phyloP scores from a whole-genome alignment of 2,797 vertebrate genomes.

The Aselliscus stoliczkanus region DNA sequence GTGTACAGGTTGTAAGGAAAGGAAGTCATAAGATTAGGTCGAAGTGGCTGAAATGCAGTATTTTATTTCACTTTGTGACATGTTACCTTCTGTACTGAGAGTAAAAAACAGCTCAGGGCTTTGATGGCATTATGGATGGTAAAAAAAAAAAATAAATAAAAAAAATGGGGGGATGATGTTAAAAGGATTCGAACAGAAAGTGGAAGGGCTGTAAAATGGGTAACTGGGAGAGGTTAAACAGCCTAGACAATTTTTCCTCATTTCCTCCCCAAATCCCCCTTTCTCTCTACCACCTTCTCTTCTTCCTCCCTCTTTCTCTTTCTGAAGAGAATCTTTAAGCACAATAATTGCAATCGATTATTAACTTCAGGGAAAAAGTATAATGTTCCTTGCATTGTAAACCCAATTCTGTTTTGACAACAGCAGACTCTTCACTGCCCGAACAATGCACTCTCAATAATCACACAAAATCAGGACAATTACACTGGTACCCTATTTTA shows the following conservation, averaged over 20 bases:
- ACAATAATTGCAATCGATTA: conserved; percentile 3
- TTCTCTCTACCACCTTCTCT: neutral
- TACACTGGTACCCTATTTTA: neutral
- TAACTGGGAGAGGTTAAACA: neutral
- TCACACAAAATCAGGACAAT: conserved; percentile 48
- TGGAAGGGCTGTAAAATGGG: neutral
- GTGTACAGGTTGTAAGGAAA: neutral
- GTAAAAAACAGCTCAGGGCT: neutral
- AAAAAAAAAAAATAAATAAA: neutral
- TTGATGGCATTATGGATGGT: neutral
- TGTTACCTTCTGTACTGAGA: neutral
- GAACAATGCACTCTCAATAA: conserved; percentile 45
- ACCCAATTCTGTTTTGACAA: conserved; percentile 64
- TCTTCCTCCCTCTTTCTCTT: neutral
- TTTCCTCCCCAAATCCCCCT: neutral
- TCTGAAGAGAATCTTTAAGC: neutral
- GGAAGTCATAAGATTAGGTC: neutral
- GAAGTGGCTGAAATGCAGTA: neutral
- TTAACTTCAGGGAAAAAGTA: conserved; percentile 65
- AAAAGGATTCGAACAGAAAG: neutral
- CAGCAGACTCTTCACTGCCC: conserved; percentile 45
- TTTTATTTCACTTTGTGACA: neutral
- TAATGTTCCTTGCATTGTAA: conserved; percentile 52
- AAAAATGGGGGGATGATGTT: too few relatives aligned
- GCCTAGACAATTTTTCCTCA: neutral